Conservation (phyloP, 23 tunicate species). For the Botrylloides violaceus region DNA sequence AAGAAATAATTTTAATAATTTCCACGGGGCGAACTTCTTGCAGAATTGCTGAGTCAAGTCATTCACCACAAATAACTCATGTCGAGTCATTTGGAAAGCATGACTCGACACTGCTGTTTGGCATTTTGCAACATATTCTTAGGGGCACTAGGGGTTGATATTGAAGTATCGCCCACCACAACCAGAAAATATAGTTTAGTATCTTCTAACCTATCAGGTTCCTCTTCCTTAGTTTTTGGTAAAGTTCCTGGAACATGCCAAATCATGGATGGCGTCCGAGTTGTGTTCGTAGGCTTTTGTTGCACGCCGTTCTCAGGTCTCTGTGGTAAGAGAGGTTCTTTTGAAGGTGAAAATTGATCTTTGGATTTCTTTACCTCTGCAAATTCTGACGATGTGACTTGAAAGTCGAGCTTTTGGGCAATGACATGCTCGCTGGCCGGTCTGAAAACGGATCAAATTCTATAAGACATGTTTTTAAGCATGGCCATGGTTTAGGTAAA, state of each 20-base stretch:
- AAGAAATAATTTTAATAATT: too few relatives aligned
- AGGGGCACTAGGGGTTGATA: too few relatives aligned
- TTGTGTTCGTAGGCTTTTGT: not conserved
- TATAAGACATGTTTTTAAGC: too few relatives aligned
- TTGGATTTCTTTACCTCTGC: constrained; percentile 20
- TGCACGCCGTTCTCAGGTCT: constrained; percentile 13
- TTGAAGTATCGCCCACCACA: too few relatives aligned
- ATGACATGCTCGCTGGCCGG: constrained; percentile 23
- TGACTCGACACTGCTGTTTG: too few relatives aligned
- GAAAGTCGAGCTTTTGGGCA: constrained; percentile 50
- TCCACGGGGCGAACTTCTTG: too few relatives aligned
- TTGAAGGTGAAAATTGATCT: constrained; percentile 4
- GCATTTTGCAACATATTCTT: too few relatives aligned
- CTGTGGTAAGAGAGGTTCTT: not conserved
- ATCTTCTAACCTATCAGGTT: constrained; percentile 6
- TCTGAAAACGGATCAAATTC: constrained; percentile 12
- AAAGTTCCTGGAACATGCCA: constrained; percentile 30
- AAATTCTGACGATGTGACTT: constrained; percentile 1
- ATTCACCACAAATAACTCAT: too few relatives aligned
- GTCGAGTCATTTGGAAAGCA: too few relatives aligned
- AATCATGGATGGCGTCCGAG: constrained; percentile 22
- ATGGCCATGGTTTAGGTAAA: too few relatives aligned
- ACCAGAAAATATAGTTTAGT: too few relatives aligned
- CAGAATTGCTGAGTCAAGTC: too few relatives aligned
- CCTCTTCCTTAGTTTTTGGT: constrained; percentile 10